Evolutionary conservation across 2,888 invertebrate genomes (phyloP).

Genomic region (Latrodectus hesperus): DNA sequence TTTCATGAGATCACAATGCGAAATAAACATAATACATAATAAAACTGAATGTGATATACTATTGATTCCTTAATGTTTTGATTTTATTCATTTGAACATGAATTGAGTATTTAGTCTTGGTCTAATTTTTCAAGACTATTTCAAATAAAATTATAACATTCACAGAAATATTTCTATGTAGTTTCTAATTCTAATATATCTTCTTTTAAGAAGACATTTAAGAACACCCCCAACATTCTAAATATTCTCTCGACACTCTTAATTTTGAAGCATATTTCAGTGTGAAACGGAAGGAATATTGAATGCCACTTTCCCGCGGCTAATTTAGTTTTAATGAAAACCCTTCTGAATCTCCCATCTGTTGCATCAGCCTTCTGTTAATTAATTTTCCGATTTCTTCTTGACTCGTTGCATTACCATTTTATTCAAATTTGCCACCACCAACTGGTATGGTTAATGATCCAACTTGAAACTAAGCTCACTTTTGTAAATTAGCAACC

Average conservation of each 20-base stretch:
- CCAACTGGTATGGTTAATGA: not conserved
- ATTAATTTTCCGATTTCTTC: constrained; percentile 5
- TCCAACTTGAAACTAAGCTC: not conserved
- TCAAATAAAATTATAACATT: not conserved
- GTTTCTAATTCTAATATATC: not conserved
- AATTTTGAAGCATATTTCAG: no score
- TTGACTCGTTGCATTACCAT: not conserved
- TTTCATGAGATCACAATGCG: no score
- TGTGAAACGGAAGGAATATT: not conserved
- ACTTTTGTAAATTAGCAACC: no score
- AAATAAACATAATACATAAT: no score
- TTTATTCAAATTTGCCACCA: not conserved
- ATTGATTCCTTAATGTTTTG: no score
- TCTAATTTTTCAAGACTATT: no score
- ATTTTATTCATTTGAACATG: no score
- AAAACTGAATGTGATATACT: no score
- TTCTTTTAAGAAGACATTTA: not conserved
- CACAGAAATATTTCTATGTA: not conserved
- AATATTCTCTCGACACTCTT: no score
- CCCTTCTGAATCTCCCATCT: not conserved
- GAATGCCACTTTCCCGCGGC: not conserved
- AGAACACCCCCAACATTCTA: no score
- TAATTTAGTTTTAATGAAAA: constrained; percentile 1
- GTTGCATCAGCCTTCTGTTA: not conserved
- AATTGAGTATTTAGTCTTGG: no score